Conservation (phyloP, 2,113 vertebrate species). For the Steatornis caripensis region DNA sequence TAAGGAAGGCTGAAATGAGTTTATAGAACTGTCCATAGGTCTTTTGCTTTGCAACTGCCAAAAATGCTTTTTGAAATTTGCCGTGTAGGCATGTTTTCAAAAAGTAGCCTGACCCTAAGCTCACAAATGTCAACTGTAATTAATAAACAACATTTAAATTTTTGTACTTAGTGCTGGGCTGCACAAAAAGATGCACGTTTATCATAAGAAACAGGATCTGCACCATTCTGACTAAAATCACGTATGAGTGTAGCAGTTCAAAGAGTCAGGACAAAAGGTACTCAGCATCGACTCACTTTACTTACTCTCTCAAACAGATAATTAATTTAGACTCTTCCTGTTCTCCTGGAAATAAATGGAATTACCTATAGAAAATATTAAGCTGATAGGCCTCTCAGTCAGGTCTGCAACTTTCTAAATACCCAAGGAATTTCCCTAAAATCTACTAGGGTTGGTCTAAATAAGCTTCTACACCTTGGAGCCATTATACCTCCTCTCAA, state of each 20-base stretch:
- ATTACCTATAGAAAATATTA: neutral
- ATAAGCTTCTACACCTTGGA: neutral
- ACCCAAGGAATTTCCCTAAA: neutral
- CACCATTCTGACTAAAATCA: neutral
- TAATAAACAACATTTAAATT: neutral
- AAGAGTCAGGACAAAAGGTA: neutral
- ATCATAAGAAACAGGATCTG: neutral
- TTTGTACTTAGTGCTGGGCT: neutral
- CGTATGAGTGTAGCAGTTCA: neutral
- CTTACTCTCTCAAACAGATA: neutral
- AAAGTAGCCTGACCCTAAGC: neutral
- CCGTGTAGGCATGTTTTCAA: neutral
- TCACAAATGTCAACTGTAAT: neutral
- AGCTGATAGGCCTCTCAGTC: neutral
- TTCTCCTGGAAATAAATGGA: neutral
- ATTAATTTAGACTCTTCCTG: neutral
- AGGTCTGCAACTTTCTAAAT: neutral
- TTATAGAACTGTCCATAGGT: neutral
- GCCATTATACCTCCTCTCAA: neutral
- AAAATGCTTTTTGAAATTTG: neutral
- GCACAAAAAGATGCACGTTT: neutral
- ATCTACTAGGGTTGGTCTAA: neutral
- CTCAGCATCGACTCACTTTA: neutral
- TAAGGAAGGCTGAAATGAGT: neutral
- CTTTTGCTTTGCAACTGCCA: neutral